Evolutionary conservation across 2,888 invertebrate species (phyloP).

Genomic region (Blera fallax): DNA sequence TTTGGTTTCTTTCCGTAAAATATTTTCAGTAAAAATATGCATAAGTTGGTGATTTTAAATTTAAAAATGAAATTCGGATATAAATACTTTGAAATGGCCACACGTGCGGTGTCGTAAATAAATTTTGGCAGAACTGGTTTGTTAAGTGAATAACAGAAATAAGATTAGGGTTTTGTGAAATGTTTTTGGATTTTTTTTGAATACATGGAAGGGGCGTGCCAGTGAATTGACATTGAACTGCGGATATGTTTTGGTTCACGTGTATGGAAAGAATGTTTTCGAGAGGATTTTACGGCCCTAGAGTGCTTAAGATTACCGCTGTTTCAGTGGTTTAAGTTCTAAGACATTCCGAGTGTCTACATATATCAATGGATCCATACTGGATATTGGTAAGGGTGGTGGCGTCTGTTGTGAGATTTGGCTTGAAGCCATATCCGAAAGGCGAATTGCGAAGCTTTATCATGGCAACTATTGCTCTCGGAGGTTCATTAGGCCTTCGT

Average conservation of each 20-base stretch:
- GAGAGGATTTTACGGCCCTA: not conserved
- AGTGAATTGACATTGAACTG: not conserved
- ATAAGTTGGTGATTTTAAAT: constrained; percentile 6
- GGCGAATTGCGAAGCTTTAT: too few relatives aligned
- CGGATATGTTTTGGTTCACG: not conserved
- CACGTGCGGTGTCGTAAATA: constrained; percentile 24
- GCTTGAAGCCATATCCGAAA: too few relatives aligned
- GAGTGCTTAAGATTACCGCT: too few relatives aligned
- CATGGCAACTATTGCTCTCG: too few relatives aligned
- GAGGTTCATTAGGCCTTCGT: too few relatives aligned
- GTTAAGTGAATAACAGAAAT: not conserved
- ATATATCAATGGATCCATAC: too few relatives aligned
- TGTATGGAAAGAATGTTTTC: not conserved
- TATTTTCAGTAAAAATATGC: constrained; percentile 11
- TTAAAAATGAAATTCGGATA: not conserved
- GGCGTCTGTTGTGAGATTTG: too few relatives aligned
- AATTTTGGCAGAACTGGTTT: constrained; percentile 14
- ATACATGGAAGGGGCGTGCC: not conserved
- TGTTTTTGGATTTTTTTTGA: not conserved
- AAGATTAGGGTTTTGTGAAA: not conserved
- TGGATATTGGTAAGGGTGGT: too few relatives aligned
- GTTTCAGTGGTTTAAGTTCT: too few relatives aligned
- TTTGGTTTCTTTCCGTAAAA: not conserved
- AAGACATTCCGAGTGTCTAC: too few relatives aligned
- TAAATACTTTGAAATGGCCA: constrained; percentile 19